phyloP scores from a whole-genome alignment of 2,113 vertebrate species.

The Halcyon senegalensis region DNA sequence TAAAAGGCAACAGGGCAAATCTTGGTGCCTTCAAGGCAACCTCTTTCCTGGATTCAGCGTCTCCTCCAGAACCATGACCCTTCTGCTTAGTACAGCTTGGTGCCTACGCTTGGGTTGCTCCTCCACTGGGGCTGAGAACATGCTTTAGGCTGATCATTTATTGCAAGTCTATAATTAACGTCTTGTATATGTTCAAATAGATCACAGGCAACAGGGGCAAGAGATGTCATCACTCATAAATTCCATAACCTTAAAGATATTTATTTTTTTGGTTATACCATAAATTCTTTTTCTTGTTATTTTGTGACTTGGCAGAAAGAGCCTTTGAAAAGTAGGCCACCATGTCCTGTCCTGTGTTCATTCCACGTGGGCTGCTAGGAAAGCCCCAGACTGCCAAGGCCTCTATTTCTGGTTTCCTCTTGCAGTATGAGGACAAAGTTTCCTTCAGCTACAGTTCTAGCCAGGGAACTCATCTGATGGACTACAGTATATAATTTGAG shows the following conservation, averaged over 20 bases:
- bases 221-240: constrained; percentile 70
- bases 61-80: background rate
- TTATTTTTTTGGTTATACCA: constrained; percentile 31
- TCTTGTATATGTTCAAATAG: constrained; percentile 66
- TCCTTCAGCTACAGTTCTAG: constrained; percentile 53
- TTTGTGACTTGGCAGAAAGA: constrained; percentile 74
- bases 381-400: constrained; percentile 48
- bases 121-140: background rate
- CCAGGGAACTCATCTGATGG: constrained; percentile 32
- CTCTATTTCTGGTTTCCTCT: constrained; percentile 59
- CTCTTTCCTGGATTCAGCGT: background rate
- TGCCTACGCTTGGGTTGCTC: background rate
- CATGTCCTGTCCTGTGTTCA: constrained; percentile 71
- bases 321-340: constrained; percentile 76
- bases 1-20: background rate
- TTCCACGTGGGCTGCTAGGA: constrained; percentile 55
- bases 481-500: constrained; percentile 49
- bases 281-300: constrained; percentile 47
- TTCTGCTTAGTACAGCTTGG: background rate
- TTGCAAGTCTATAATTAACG: constrained; percentile 71
- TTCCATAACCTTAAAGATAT: constrained; percentile 69
- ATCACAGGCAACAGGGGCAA: constrained; percentile 66
- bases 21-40: fast-evolving
- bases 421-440: constrained; percentile 52
- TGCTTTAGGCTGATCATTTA: constrained; percentile 39